Conservation (phyloP, 2,797 vertebrate genomes). For the Pseudocheirus occidentalis region DNA sequence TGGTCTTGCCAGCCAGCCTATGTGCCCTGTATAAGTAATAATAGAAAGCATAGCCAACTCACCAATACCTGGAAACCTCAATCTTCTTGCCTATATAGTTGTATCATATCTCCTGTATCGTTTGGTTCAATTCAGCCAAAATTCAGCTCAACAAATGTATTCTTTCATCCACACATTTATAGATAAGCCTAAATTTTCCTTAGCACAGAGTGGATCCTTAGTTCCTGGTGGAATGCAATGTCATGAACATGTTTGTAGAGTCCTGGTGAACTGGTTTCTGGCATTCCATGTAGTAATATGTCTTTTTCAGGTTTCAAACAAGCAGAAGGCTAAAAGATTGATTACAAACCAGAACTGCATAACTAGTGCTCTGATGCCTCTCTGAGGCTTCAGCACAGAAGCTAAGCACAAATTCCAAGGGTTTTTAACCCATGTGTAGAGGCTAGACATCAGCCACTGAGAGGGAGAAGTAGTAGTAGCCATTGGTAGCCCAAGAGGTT, state of each 20-base stretch:
- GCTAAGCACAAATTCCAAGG: neutral
- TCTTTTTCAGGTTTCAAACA: neutral
- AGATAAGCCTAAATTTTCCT: neutral
- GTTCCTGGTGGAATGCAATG: neutral
- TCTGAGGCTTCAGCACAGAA: neutral
- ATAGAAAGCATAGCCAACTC: neutral
- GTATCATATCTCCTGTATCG: neutral
- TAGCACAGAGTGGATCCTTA: neutral
- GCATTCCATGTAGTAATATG: neutral
- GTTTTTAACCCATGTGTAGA: neutral
- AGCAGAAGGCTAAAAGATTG: neutral
- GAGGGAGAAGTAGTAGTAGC: neutral
- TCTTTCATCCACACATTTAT: neutral
- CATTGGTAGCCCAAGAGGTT: neutral
- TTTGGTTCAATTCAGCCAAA: neutral
- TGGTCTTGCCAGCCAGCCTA: neutral
- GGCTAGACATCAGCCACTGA: neutral
- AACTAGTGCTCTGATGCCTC: neutral
- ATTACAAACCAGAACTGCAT: neutral
- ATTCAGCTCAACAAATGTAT: neutral
- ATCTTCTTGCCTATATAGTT: neutral
- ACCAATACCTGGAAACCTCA: neutral
- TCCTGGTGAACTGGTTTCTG: neutral
- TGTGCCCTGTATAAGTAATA: fast-evolving
- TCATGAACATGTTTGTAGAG: neutral